phyloP scores from a whole-genome alignment of 2,888 invertebrate genomes.

The Anthophora plumipes region DNA sequence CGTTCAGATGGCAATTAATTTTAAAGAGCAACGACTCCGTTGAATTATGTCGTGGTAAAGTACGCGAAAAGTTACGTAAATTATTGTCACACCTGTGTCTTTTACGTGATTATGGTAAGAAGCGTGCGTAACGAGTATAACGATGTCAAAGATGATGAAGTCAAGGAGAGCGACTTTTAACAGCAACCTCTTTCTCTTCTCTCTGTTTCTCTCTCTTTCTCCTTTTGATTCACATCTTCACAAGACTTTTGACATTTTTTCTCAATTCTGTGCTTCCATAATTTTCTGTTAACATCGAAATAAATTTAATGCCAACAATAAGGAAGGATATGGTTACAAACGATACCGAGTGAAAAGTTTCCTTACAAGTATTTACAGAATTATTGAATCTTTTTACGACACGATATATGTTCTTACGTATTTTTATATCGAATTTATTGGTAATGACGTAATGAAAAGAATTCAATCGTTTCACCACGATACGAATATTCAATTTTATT shows the following conservation, averaged over 20 bases:
- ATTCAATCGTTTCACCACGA: too few relatives aligned
- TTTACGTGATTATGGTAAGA: conserved; percentile 51
- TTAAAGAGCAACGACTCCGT: conserved; percentile 31
- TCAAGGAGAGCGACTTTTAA: conserved; percentile 81
- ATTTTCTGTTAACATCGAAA: neutral
- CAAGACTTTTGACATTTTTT: conserved; percentile 11
- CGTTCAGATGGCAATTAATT: neutral
- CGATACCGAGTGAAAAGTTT: neutral
- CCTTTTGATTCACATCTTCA: conserved; percentile 12
- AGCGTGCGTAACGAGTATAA: conserved; percentile 57
- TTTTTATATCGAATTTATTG: neutral
- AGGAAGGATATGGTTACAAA: too few relatives aligned
- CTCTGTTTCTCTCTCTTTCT: conserved; percentile 36
- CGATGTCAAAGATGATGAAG: conserved; percentile 73
- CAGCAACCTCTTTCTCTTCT: conserved; percentile 66
- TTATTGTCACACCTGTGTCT: conserved; percentile 57
- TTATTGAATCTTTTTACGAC: neutral
- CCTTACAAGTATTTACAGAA: neutral
- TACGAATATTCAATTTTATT: too few relatives aligned
- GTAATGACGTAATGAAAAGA: too few relatives aligned
- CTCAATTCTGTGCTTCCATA: neutral
- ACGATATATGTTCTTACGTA: neutral
- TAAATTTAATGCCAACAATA: neutral
- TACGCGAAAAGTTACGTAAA: conserved; percentile 23
- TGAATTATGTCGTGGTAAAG: neutral